Conservation (phyloP, 1,140 invertebrate genomes). For the Papilio polyxenes region DNA sequence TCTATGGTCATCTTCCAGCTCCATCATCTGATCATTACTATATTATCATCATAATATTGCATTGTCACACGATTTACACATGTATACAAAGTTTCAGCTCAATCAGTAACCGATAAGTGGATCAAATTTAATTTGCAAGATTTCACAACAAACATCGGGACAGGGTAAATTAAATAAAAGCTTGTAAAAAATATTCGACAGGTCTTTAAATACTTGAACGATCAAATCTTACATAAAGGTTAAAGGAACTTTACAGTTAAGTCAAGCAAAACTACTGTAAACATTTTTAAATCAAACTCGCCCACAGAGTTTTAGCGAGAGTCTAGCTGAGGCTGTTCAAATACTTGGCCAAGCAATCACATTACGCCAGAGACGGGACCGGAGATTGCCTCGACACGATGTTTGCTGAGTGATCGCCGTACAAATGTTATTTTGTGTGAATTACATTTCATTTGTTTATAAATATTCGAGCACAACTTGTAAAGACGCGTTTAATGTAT, state of each 20-base stretch:
- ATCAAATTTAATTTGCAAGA: too few relatives aligned
- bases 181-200: too few relatives aligned
- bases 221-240: neutral
- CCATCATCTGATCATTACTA: too few relatives aligned
- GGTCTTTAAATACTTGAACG: neutral
- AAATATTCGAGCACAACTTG: neutral
- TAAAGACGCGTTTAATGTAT: too few relatives aligned
- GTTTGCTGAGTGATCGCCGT: neutral
- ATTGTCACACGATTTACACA: too few relatives aligned
- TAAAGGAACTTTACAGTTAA: neutral
- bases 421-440: neutral
- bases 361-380: neutral
- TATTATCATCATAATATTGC: too few relatives aligned
- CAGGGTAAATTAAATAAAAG: too few relatives aligned
- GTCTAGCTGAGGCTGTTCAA: neutral
- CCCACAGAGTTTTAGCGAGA: neutral
- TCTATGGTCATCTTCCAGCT: too few relatives aligned
- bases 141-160: too few relatives aligned
- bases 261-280: neutral
- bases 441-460: neutral
- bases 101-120: too few relatives aligned
- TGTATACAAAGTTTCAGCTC: too few relatives aligned
- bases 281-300: slow-evolving; percentile 16
- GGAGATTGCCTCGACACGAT: slow-evolving; percentile 23
- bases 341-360: slow-evolving; percentile 15